A percentile compares a stretch with the other conserved stretches of the same genome.
Evolutionary conservation across 1,140 invertebrate species (phyloP).

Genomic region (Streblospio benedicti): DNA sequence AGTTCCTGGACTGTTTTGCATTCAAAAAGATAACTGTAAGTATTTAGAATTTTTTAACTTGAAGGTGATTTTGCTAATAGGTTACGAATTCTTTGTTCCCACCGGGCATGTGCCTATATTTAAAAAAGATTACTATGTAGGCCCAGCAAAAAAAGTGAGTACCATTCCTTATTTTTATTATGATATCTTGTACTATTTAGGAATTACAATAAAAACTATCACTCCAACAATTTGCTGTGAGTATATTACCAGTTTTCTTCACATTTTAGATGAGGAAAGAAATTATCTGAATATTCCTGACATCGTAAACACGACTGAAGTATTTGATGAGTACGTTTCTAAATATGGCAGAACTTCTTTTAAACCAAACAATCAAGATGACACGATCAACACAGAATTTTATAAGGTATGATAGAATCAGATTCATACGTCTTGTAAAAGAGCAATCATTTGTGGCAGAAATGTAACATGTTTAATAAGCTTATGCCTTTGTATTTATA

Average conservation of each 20-base stretch:
- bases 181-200: too few species aligned
- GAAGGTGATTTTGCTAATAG: too few species aligned
- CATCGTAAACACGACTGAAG: slow-evolving; percentile 18
- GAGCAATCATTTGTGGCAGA: not conserved
- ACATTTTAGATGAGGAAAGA: slow-evolving; percentile 25
- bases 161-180: too few species aligned
- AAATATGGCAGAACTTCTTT: slow-evolving; percentile 25
- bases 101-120: too few species aligned
- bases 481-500: too few species aligned
- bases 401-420: slow-evolving; percentile 23
- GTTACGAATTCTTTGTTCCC: not conserved
- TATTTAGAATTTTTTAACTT: too few species aligned
- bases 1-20: slow-evolving; percentile 29
- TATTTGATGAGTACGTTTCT: slow-evolving; percentile 23
- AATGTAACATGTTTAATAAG: too few species aligned
- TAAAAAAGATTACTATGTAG: too few species aligned
- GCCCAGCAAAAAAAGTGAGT: too few species aligned
- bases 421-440: not conserved
- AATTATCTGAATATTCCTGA: slow-evolving; percentile 32
- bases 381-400: slow-evolving; percentile 10
- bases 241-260: too few species aligned
- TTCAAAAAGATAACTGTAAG: slow-evolving; percentile 36
- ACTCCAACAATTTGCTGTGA: too few species aligned
- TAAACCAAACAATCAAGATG: slow-evolving; percentile 2
- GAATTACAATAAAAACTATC: too few species aligned